Evolutionary conservation across 2,797 vertebrate species (phyloP).

Genomic region (Sebastes taczanowskii): DNA sequence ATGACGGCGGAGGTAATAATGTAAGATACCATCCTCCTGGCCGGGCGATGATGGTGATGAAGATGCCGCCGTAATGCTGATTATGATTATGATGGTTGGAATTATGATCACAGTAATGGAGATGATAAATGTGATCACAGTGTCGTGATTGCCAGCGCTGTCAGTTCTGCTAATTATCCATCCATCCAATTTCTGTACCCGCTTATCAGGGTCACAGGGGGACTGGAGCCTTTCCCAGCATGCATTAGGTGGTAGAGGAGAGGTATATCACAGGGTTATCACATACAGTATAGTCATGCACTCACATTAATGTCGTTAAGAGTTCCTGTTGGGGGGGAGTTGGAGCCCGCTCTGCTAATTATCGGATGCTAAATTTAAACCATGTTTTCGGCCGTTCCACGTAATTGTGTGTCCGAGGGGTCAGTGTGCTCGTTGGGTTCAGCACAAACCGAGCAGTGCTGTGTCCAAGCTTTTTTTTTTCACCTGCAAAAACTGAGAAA

Average conservation of each 20-base stretch:
- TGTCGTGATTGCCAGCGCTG: constrained; percentile 43
- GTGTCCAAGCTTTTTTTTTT: not conserved
- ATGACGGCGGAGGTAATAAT: constrained; percentile 35
- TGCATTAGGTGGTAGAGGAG: constrained; percentile 40
- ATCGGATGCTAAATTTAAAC: constrained; percentile 22
- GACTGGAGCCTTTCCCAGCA: constrained; percentile 42
- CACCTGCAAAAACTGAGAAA: not conserved
- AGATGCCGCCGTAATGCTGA: constrained; percentile 40
- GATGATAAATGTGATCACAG: constrained; percentile 61
- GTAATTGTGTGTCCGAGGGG: constrained; percentile 5
- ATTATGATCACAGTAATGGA: constrained; percentile 63
- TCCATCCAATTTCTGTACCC: constrained; percentile 48
- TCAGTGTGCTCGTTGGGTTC: not conserved
- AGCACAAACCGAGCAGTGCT: not conserved
- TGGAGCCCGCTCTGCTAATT: constrained; percentile 17
- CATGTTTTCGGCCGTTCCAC: not conserved
- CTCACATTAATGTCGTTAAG: not conserved
- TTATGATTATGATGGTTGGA: constrained; percentile 54
- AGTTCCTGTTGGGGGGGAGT: not conserved
- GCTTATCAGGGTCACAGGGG: constrained; percentile 47
- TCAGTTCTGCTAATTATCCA: constrained; percentile 64
- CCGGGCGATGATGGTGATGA: constrained; percentile 34
- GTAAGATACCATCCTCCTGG: constrained; percentile 17
- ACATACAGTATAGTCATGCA: not conserved
- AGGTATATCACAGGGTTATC: constrained; percentile 23